Evolutionary conservation across 1,140 invertebrate species (phyloP).

Genomic region (Antheraea mylitta): DNA sequence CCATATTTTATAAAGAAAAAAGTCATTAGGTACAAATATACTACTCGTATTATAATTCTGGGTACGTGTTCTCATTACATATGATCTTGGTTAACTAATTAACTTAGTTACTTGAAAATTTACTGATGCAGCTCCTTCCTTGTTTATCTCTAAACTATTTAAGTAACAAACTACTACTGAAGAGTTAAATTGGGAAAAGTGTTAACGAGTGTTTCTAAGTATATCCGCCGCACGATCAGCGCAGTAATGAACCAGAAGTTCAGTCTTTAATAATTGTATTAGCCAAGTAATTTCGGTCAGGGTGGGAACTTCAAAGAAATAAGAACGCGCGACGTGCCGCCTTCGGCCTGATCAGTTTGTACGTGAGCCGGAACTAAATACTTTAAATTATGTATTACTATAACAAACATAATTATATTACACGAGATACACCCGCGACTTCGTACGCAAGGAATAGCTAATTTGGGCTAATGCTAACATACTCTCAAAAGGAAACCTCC

Average conservation of each 20-base stretch:
- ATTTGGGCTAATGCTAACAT: too few species aligned
- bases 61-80: too few species aligned
- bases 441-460: too few species aligned
- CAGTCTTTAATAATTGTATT: conserved; percentile 56
- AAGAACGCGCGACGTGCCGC: conserved; percentile 70
- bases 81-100: background rate
- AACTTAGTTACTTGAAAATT: background rate
- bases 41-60: too few species aligned
- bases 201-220: conserved; percentile 34
- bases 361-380: conserved; percentile 53
- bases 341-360: conserved; percentile 29
- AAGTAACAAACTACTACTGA: conserved; percentile 33
- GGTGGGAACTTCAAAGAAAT: conserved; percentile 67
- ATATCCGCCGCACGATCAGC: conserved; percentile 13
- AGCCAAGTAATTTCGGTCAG: conserved; percentile 50
- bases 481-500: too few species aligned
- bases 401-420: too few species aligned
- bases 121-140: background rate
- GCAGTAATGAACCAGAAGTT: conserved; percentile 53
- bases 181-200: conserved; percentile 35
- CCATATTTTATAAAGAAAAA: too few species aligned
- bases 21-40: too few species aligned
- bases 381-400: too few species aligned
- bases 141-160: conserved; percentile 10
- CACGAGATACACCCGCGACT: too few species aligned